Evolutionary conservation across 2,113 vertebrate genomes (phyloP).

Genomic region (Stomatorhinus ivindoensis): DNA sequence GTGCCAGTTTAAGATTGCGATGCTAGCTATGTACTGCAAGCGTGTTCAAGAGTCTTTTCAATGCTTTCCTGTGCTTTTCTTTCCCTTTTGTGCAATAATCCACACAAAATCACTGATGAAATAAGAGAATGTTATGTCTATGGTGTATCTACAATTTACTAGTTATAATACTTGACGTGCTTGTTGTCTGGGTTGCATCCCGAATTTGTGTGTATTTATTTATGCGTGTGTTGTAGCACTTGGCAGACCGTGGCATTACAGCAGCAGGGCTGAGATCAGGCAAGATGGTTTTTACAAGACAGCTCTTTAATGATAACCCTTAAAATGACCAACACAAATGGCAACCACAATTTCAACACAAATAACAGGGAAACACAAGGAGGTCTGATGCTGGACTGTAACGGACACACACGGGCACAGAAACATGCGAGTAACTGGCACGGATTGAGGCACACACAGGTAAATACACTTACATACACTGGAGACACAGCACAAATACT

Average conservation of each 20-base stretch:
- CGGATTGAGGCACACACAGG: background rate
- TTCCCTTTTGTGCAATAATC: background rate
- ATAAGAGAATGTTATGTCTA: background rate
- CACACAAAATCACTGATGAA: background rate
- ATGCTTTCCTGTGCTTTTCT: background rate
- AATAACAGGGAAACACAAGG: background rate
- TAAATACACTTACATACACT: background rate
- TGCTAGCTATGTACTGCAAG: background rate
- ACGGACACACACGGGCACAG: background rate
- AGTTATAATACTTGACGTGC: background rate
- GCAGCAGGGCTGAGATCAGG: background rate
- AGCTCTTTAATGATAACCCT: background rate
- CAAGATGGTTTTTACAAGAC: background rate
- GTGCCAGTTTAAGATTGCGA: background rate
- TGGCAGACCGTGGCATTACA: background rate
- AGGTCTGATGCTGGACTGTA: background rate
- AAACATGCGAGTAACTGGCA: background rate
- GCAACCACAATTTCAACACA: background rate
- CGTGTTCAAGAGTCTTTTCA: background rate
- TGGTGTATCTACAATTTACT: background rate
- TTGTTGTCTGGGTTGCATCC: background rate
- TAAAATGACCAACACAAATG: background rate
- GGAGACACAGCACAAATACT: background rate
- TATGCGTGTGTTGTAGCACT: background rate
- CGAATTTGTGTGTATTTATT: background rate